phyloP scores from a whole-genome alignment of 53 echinoderm and acorn worm genomes.

The Astropecten irregularis region DNA sequence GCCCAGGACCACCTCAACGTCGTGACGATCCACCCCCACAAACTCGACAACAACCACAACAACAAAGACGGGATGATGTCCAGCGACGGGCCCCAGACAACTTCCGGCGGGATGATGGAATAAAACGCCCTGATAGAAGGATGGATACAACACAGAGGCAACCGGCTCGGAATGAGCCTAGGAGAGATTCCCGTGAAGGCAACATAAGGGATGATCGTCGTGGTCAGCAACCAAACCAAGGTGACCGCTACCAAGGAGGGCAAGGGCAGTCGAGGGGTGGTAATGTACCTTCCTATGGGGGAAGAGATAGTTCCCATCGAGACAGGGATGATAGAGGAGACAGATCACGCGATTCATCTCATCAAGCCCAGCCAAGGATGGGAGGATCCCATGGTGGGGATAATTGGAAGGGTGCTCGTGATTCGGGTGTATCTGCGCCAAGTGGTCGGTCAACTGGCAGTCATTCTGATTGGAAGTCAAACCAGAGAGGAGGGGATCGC shows the following conservation, averaged over 20 bases:
- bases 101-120: constrained; percentile 59
- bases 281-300: neutral
- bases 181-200: constrained; percentile 31
- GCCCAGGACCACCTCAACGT: constrained; percentile 41
- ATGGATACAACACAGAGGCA: constrained; percentile 40
- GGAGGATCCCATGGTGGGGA: constrained; percentile 30
- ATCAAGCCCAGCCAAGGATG: constrained; percentile 21
- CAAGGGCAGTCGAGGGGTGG: constrained; percentile 48
- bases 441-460: constrained; percentile 8
- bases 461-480: constrained; percentile 45
- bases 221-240: constrained; percentile 1
- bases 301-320: constrained; percentile 23
- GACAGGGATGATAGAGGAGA: constrained; percentile 43
- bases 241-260: constrained; percentile 46
- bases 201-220: constrained; percentile 56
- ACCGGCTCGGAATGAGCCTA: constrained; percentile 1
- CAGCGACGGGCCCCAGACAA: constrained; percentile 21
- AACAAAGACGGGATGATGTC: constrained; percentile 22
- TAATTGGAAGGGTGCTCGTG: constrained; percentile 37
- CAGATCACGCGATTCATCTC: constrained; percentile 30
- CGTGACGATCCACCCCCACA: constrained; percentile 27
- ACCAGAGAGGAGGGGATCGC: constrained; percentile 40
- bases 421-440: constrained; percentile 1
- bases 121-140: constrained; percentile 40
- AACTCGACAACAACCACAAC: neutral